Evolutionary conservation across 2,113 vertebrate species (phyloP), one percentile per base, ranked within the genome.

Genomic region (Meriones unguiculatus): DNA sequence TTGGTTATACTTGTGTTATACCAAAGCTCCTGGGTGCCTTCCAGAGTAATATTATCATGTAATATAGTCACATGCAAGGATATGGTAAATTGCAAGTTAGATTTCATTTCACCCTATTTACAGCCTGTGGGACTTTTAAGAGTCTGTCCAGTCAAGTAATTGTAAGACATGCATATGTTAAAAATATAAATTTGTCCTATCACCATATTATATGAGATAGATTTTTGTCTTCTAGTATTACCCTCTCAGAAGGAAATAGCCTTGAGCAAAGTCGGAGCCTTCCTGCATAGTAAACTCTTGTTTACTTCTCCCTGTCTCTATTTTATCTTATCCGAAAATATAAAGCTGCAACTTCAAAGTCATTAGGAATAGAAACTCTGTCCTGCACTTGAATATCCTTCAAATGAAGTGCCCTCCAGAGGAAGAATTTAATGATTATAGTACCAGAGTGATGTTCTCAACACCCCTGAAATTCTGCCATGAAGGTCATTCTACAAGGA

Each of bases 361-460:
- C 98, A 97, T 98, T 98, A 98, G 91, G 70, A 88, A 95, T 88
- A 90, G 90, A 92, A 87, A 96, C 69, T 96, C 94, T 96, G 97
- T 96, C 96, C 97, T 98, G 92, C 78, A 95, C 96, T 97, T 97
- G 96, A 98, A 97, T 97, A 98, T 98, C 97, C 97, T 98, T 98
- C 98, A 98, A 94, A 75, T 97, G 94, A 98, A 98, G 95, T 98
- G 57, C 96, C 97, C 98, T 98, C 98, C 94, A 95, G 98, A 98
- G 98, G 94, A 97, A 95, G 93, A 94, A 96, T 97, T 98, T 98
- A 98, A 98, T 97, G 98, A 97, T 96, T 98, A 96, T 95, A 96
- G 96, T 93, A 96, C 81, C 93, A 98, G 95, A 96, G 94, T 93
- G 84, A 96, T 96, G 90, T 73, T 97, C 92, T 93, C 93, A 96